Conservation (phyloP, 53 echinoderm and acorn worm species). For the Crossaster papposus region DNA sequence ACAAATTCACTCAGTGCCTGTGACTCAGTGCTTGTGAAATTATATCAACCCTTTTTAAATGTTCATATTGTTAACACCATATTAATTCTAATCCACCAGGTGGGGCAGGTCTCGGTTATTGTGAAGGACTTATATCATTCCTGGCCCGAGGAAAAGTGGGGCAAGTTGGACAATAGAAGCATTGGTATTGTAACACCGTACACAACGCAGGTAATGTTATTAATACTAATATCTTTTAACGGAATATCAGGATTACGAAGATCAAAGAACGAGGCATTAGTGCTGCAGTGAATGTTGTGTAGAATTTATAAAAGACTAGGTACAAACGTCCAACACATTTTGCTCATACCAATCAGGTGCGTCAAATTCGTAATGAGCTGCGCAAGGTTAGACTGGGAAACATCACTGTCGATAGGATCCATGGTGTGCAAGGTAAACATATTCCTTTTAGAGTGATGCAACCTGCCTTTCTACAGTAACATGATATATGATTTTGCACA, state of each 20-base stretch:
- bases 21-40: background rate
- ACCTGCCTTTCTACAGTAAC: background rate
- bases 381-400: conserved; percentile 41
- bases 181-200: conserved; percentile 89
- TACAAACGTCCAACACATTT: background rate
- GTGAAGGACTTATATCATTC: conserved; percentile 65
- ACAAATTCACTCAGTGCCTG: background rate
- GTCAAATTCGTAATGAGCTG: conserved; percentile 72
- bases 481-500: background rate
- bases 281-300: background rate
- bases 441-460: background rate
- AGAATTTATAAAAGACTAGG: background rate
- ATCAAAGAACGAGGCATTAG: background rate
- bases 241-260: background rate
- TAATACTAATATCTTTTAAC: background rate
- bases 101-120: conserved; percentile 40
- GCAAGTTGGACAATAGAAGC: conserved; percentile 48
- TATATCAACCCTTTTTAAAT: background rate
- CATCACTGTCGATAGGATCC: conserved; percentile 73
- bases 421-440: conserved; percentile 83
- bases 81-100: background rate
- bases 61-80: background rate
- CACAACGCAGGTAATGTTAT: conserved; percentile 74
- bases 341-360: conserved; percentile 60
- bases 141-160: conserved; percentile 82